phyloP scores from a whole-genome alignment of 1,140 invertebrate genomes.

The Ceratitis capitata region DNA sequence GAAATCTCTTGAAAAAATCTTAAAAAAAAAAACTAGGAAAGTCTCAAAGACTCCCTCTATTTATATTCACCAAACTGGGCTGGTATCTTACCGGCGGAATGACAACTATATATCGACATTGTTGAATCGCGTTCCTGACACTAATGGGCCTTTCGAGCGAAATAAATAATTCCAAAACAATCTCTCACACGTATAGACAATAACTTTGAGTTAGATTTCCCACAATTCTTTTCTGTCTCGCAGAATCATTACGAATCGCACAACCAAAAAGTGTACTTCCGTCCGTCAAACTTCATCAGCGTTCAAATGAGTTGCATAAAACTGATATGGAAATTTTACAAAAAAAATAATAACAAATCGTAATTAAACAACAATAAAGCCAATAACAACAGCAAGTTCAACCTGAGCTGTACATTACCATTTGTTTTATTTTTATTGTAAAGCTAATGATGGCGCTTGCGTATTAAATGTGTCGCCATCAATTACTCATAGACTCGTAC shows the following conservation, averaged over 20 bases:
- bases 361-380: too few species aligned
- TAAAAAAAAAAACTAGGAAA: too few species aligned
- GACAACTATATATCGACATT: too few species aligned
- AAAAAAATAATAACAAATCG: not conserved
- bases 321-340: not conserved
- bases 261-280: not conserved
- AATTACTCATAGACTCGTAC: not conserved
- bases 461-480: not conserved
- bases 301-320: not conserved
- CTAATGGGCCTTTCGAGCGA: too few species aligned
- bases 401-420: not conserved
- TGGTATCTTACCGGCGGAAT: too few species aligned
- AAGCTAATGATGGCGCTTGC: not conserved
- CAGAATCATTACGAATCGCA: not conserved
- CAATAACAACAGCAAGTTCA: not conserved
- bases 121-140: too few species aligned
- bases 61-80: too few species aligned
- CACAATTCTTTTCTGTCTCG: not conserved
- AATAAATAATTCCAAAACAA: too few species aligned
- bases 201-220: too few species aligned
- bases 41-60: too few species aligned
- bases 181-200: too few species aligned
- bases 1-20: too few species aligned
- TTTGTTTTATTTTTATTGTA: not conserved
- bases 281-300: not conserved